phyloP scores from a whole-genome alignment of 2,888 invertebrate genomes.

The Oithona nana region DNA sequence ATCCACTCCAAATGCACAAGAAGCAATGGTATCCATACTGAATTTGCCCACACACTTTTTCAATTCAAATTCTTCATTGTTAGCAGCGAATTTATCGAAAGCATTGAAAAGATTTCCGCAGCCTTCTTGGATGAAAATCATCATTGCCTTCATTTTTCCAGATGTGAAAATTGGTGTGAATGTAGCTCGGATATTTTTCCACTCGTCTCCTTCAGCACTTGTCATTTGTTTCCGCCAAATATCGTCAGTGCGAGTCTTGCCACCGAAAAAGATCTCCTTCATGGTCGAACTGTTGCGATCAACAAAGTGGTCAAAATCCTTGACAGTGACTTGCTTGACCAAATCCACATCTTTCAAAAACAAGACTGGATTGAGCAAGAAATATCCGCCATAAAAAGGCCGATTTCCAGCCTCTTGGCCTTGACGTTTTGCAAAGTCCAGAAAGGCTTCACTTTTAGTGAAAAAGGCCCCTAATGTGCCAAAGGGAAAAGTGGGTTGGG shows the following conservation, averaged over 20 bases:
- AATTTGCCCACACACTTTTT: conserved; percentile 23
- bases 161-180: conserved; percentile 46
- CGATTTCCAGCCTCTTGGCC: no score
- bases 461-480: neutral
- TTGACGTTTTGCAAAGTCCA: no score
- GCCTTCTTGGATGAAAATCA: neutral
- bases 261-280: neutral
- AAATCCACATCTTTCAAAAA: conserved; percentile 19
- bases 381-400: neutral
- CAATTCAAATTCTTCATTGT: conserved; percentile 38
- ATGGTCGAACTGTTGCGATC: conserved; percentile 12
- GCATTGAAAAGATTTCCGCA: neutral
- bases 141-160: conserved; percentile 28
- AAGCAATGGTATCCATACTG: conserved; percentile 1
- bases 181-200: conserved; percentile 42
- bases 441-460: no score
- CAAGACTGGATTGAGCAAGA: neutral
- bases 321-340: conserved; percentile 18
- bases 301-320: conserved; percentile 20
- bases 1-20: conserved; percentile 3
- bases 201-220: conserved; percentile 31
- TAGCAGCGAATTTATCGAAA: conserved; percentile 24
- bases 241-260: neutral
- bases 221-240: neutral
- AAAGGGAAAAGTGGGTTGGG: neutral